phyloP scores from a whole-genome alignment of 1,140 invertebrate species.

The Contarinia nasturtii region DNA sequence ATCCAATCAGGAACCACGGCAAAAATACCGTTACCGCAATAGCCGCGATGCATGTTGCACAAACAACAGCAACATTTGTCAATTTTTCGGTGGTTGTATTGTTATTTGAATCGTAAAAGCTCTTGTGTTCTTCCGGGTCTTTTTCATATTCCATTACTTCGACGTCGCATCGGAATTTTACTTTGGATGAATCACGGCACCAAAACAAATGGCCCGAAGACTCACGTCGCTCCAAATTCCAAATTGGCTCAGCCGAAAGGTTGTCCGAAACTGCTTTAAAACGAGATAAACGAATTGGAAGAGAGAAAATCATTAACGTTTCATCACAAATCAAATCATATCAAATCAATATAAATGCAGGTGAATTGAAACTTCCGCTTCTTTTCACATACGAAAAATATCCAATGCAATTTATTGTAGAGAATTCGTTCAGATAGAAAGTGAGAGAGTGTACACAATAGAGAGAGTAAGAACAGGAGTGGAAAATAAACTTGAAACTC shows the following conservation, averaged over 20 bases:
- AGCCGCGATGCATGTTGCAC: slow-evolving; percentile 25
- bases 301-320: too few relatives aligned
- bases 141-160: slow-evolving; percentile 28
- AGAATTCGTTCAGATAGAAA: too few relatives aligned
- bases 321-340: too few relatives aligned
- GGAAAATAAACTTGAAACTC: too few relatives aligned
- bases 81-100: slow-evolving; percentile 10
- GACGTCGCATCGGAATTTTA: slow-evolving; percentile 28
- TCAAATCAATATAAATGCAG: too few relatives aligned
- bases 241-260: slow-evolving; percentile 22
- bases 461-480: too few relatives aligned
- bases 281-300: too few relatives aligned
- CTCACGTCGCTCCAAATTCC: slow-evolving; percentile 27
- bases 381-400: too few relatives aligned
- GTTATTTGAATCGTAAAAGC: slow-evolving; percentile 9
- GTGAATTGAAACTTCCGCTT: too few relatives aligned
- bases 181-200: slow-evolving; percentile 26
- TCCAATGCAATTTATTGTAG: too few relatives aligned
- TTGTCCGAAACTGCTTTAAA: too few relatives aligned
- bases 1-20: slow-evolving; percentile 27
- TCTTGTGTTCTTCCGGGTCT: slow-evolving; percentile 15
- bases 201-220: slow-evolving; percentile 26
- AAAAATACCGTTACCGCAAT: slow-evolving; percentile 26
- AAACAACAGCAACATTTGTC: slow-evolving; percentile 14
- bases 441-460: too few relatives aligned